A percentile compares a stretch with the other conserved stretches of the same genome.
These are phyloP conservation scores for Leuctra nigra DNA, from an alignment of 2,888 invertebrate species.

Conservation along the genomic window DNA sequence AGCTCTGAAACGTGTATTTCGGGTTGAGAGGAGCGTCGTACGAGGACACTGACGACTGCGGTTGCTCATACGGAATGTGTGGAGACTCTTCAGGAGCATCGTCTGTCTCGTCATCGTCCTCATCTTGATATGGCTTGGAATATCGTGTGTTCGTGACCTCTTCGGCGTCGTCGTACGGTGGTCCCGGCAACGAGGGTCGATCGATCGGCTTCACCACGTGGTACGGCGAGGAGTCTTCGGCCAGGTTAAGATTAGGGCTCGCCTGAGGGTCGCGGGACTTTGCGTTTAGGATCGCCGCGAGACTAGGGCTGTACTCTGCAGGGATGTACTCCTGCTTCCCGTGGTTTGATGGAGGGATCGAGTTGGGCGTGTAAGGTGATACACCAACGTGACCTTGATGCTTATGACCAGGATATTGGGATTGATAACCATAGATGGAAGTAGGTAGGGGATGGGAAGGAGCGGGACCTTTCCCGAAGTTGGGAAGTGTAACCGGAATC, in stretches of 20 bases:
- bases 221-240: not conserved
- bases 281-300: not conserved
- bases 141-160: not conserved
- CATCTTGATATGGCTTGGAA: not conserved
- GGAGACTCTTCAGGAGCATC: not conserved
- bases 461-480: too few relatives aligned
- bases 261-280: not conserved
- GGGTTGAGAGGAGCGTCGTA: conserved; percentile 3
- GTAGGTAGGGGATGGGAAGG: too few relatives aligned
- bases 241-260: not conserved
- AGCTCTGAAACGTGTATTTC: not conserved
- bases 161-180: conserved; percentile 8
- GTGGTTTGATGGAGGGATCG: not conserved
- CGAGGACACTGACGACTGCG: not conserved
- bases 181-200: not conserved
- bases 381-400: too few relatives aligned
- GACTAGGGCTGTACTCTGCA: not conserved
- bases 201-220: not conserved
- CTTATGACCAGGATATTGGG: too few relatives aligned
- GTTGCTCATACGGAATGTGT: not conserved
- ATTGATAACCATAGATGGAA: too few relatives aligned
- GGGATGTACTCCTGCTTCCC: not conserved
- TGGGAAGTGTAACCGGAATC: too few relatives aligned
- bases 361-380: too few relatives aligned
- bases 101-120: not conserved